Percentiles rank a stretch among this genome's conserved stretches.
These are phyloP conservation scores for Oeneis ivallda DNA, from an alignment of 2,888 invertebrate genomes.

Conservation along the genomic window DNA sequence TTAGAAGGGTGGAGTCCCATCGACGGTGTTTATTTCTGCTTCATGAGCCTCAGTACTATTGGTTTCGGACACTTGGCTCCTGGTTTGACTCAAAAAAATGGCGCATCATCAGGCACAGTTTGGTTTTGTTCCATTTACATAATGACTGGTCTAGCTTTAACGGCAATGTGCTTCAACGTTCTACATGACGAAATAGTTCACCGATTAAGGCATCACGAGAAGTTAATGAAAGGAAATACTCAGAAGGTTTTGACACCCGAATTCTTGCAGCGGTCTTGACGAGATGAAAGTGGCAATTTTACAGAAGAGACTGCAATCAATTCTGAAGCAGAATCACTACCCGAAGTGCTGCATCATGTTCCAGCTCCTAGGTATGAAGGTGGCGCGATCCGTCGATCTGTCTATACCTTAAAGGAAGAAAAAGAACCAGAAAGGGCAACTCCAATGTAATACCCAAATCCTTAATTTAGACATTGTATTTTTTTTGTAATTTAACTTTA, in stretches of 20 bases:
- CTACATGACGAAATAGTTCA: constrained; percentile 93
- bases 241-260: constrained; percentile 73
- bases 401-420: constrained; percentile 67
- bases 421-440: constrained; percentile 59
- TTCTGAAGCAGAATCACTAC: constrained; percentile 72
- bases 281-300: constrained; percentile 69
- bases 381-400: constrained; percentile 66
- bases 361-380: constrained; percentile 63
- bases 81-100: constrained; percentile 80
- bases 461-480: constrained; percentile 12
- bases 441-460: constrained; percentile 31
- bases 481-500: constrained; percentile 19
- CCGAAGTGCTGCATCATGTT: constrained; percentile 75
- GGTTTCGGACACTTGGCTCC: constrained; percentile 94
- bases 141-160: constrained; percentile 93
- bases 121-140: constrained; percentile 96
- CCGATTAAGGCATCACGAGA: constrained; percentile 85
- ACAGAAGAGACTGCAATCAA: constrained; percentile 70
- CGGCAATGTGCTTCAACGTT: constrained; percentile 90
- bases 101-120: constrained; percentile 84
- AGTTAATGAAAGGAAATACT: constrained; percentile 61
- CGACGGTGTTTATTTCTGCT: constrained; percentile 96
- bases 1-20: constrained; percentile 96
- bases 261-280: constrained; percentile 75
- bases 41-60: constrained; percentile 96